These are phyloP conservation scores for Acanthosepion esculentum DNA, from an alignment of 2,888 invertebrate genomes.

Conservation along the genomic window DNA sequence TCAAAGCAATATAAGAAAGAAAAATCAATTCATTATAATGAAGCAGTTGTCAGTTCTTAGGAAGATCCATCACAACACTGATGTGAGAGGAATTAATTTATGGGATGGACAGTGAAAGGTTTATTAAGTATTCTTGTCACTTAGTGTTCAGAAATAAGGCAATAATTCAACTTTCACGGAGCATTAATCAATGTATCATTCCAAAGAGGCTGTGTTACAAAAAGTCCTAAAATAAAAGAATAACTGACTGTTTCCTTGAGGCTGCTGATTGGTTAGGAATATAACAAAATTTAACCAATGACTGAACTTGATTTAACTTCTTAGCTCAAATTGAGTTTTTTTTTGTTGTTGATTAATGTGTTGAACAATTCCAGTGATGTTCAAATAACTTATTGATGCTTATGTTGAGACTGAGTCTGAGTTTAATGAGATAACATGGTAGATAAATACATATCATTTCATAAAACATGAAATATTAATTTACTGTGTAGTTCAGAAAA, in stretches of 20 bases:
- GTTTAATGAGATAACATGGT: too few species aligned
- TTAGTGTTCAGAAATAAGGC: neutral
- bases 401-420: neutral
- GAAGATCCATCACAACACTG: neutral
- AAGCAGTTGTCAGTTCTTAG: neutral
- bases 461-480: too few species aligned
- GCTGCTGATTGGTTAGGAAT: neutral
- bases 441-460: too few species aligned
- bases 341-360: neutral
- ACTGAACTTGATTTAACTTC: neutral
- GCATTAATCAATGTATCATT: neutral
- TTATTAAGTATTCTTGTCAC: conserved; percentile 33
- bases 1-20: neutral
- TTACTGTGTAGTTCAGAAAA: too few species aligned
- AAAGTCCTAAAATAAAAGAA: neutral
- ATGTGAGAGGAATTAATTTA: conserved; percentile 18
- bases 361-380: neutral
- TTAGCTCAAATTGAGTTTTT: neutral
- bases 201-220: neutral
- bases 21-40: neutral
- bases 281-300: neutral
- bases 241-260: neutral
- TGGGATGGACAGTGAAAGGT: neutral
- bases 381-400: neutral
- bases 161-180: neutral